These are phyloP conservation scores for Oreocharis arfaki DNA, from an alignment of 2,113 vertebrate species.

Conservation along the genomic window DNA sequence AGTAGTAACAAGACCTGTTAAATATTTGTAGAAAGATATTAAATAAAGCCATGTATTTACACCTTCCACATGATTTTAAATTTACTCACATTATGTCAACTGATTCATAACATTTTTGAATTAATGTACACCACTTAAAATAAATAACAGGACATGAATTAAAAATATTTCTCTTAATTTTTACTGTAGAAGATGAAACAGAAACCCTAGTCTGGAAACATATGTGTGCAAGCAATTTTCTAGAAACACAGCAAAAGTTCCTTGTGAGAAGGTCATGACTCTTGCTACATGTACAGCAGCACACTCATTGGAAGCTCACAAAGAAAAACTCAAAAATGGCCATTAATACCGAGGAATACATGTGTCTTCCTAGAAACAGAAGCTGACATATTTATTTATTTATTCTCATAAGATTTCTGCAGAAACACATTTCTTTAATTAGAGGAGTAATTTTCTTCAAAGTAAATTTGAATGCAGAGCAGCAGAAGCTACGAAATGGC, in stretches of 20 bases:
- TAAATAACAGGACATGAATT: not conserved
- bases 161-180: not conserved
- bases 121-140: not conserved
- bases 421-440: not conserved
- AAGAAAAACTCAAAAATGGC: not conserved
- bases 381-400: not conserved
- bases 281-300: not conserved
- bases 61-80: not conserved
- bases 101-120: not conserved
- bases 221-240: not conserved
- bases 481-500: not conserved
- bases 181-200: not conserved
- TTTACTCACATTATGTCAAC: not conserved
- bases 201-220: not conserved
- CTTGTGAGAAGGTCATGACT: not conserved
- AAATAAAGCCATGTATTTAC: not conserved
- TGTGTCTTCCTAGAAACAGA: not conserved
- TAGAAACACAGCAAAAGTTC: not conserved
- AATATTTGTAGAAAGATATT: not conserved
- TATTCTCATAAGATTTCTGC: not conserved
- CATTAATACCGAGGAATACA: not conserved
- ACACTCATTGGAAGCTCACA: not conserved
- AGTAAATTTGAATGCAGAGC: not conserved
- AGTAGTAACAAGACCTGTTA: slow-evolving; percentile 77
- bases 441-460: not conserved